Conservation (phyloP, 2,797 vertebrate genomes). For the Leuciscus waleckii region DNA sequence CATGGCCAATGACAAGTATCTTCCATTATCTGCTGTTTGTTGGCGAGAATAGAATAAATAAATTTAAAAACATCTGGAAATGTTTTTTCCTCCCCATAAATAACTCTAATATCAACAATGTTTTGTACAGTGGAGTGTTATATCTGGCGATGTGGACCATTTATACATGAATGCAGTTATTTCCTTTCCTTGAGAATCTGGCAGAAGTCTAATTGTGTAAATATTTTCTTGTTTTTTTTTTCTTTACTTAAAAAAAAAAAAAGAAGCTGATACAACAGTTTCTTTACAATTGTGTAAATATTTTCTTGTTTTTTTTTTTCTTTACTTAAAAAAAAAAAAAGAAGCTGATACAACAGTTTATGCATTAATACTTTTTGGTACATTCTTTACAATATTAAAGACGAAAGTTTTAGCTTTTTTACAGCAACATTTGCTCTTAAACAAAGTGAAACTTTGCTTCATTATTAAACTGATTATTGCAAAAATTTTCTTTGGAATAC, state of each 20-base stretch:
- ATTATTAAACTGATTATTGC: background rate
- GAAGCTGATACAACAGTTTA: background rate
- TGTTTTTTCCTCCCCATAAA: background rate
- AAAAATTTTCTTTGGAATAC: background rate
- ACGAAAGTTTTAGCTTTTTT: background rate
- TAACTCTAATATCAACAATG: background rate
- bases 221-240: background rate
- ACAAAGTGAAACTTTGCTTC: background rate
- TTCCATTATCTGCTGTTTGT: background rate
- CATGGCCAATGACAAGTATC: constrained; percentile 7
- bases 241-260: background rate
- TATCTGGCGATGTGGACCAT: constrained; percentile 32
- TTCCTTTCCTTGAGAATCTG: constrained; percentile 35
- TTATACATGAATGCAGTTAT: constrained; percentile 21
- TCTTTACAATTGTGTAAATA: background rate
- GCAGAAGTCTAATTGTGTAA: constrained; percentile 14
- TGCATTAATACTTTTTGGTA: background rate
- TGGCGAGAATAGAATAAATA: constrained; percentile 2
- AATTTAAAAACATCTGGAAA: constrained; percentile 20
- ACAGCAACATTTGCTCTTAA: background rate
- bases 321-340: background rate
- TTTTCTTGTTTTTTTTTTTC: background rate
- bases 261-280: background rate
- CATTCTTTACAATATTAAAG: background rate
- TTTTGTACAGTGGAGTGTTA: background rate